A percentile compares a stretch with the other conserved stretches of the same genome.
phyloP scores from a whole-genome alignment of 2,888 invertebrate genomes.

The Lithophane socia region DNA sequence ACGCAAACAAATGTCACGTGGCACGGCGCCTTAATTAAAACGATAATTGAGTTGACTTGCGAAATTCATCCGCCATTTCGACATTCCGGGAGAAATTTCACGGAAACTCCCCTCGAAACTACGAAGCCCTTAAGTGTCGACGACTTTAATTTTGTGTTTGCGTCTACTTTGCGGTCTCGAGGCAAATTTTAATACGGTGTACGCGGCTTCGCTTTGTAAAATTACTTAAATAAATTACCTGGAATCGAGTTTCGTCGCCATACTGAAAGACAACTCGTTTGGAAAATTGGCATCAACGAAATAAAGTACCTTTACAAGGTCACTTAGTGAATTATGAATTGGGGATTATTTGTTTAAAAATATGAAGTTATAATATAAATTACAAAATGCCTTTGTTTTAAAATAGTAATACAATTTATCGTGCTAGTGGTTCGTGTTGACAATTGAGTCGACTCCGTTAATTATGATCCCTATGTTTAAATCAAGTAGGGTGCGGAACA shows the following conservation, averaged over 20 bases:
- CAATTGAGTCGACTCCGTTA: constrained; percentile 79
- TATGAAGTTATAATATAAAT: constrained; percentile 4
- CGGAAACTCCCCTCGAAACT: constrained; percentile 87
- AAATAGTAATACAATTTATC: constrained; percentile 66
- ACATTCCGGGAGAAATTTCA: constrained; percentile 89
- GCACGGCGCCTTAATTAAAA: constrained; percentile 90
- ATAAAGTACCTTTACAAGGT: constrained; percentile 61
- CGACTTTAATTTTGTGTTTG: constrained; percentile 90
- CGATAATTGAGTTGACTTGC: constrained; percentile 91
- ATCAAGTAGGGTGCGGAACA: constrained; percentile 68
- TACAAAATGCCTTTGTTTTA: constrained; percentile 46
- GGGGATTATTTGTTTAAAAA: constrained; percentile 27
- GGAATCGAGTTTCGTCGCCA: constrained; percentile 82
- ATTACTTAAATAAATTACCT: constrained; percentile 88
- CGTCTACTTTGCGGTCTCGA: constrained; percentile 88
- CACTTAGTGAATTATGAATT: constrained; percentile 44
- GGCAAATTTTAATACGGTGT: constrained; percentile 88
- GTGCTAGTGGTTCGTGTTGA: constrained; percentile 75
- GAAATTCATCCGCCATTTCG: constrained; percentile 90
- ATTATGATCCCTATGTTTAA: constrained; percentile 80
- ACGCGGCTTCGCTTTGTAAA: constrained; percentile 84
- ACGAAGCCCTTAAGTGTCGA: constrained; percentile 89
- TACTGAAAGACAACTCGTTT: constrained; percentile 76
- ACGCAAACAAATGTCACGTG: constrained; percentile 91
- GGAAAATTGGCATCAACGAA: constrained; percentile 77